phyloP scores from a whole-genome alignment of 2,797 vertebrate genomes.

The Chloroceryle amazona region DNA sequence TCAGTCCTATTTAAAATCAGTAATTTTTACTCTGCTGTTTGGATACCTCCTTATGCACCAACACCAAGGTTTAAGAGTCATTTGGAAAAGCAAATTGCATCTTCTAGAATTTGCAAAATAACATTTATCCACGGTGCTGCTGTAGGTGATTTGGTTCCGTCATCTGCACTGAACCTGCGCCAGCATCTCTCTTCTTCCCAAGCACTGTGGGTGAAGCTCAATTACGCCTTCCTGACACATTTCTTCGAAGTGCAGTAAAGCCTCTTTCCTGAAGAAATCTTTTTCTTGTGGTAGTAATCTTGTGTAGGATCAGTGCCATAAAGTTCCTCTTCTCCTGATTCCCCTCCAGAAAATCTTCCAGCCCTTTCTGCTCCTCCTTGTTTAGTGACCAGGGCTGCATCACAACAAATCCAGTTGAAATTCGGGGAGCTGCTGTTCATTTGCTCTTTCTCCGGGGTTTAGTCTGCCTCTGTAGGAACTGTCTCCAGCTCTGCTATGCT shows the following conservation, averaged over 20 bases:
- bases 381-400: background rate
- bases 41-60: background rate
- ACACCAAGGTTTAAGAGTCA: background rate
- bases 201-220: background rate
- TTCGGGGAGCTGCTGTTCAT: background rate
- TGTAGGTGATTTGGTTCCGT: background rate
- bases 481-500: background rate
- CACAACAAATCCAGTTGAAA: background rate
- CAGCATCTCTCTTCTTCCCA: slow-evolving; percentile 8
- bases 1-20: background rate
- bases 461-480: background rate
- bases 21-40: background rate
- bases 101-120: background rate
- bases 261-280: background rate
- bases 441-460: background rate
- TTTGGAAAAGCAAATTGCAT: slow-evolving; percentile 6
- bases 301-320: background rate
- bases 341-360: background rate
- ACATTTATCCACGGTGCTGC: background rate
- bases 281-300: background rate
- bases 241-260: background rate
- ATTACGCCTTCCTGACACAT: background rate
- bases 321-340: background rate
- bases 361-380: background rate
- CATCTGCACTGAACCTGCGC: background rate